Base-by-base conservation (phyloP, 2,888 invertebrate species). In the Hirtodrosophila duncani region DNA sequence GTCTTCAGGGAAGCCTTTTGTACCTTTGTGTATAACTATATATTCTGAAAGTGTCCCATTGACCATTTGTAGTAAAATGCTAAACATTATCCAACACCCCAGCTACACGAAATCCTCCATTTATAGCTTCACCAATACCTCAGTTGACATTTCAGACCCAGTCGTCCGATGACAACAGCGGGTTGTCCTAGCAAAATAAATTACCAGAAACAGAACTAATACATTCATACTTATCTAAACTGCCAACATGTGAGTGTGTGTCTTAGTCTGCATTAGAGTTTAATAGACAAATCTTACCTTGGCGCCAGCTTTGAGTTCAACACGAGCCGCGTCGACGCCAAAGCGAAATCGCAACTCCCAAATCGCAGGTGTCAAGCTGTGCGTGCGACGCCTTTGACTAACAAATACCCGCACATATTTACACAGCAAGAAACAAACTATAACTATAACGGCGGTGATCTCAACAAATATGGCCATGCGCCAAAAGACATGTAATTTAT, bases 321-420 rank as follows among this genome's bases (percentile, higher is more conserved):
- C 11, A 18, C 48, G 23, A 18, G 43, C 27, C 38, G 37, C 26
- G 37, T 50, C 50, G 48, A 43, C 58, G 37, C 38, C 14, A 42
- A 33, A 42, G 24, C 9, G 7, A 27, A 46, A 9, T 27, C 37
- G 29, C 21, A 24, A 26, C 21, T 42, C 31, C 27, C 45, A 50
- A 26, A 9, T 26, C n/a, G 34, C 72, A 72, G 69, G 72, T 72
- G 72, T 72, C 72, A 72, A 62, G 72, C 72, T 72, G 72, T 72
- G 72, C 77, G 71, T 71, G 75, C 56, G 67, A 64, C 65, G 63
- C 34, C 53, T n/a, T n/a, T n/a, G 33, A 53, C 53, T 52, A 9
- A 43, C n/a, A 14, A 30, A 9, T 31, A n/a, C n/a, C n/a, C n/a
- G n/a, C n/a, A n/a, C n/a, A n/a, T n/a, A n/a, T n/a, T n/a, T n/a